Conservation (phyloP, 2,113 vertebrate genomes). For the Nycticryphes semicollaris region DNA sequence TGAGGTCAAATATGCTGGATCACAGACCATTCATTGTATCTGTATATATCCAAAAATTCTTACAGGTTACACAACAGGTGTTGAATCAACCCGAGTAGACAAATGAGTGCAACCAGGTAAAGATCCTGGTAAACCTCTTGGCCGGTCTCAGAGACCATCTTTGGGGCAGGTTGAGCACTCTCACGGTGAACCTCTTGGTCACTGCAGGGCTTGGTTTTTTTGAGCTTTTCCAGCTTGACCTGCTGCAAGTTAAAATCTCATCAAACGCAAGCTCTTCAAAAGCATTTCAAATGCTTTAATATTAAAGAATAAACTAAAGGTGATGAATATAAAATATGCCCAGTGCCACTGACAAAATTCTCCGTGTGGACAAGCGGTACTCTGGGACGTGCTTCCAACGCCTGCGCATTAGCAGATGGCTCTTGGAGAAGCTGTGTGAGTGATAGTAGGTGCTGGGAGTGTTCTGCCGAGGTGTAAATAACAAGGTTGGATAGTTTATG, state of each 20-base stretch:
- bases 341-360: background rate
- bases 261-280: background rate
- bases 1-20: background rate
- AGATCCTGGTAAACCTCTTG: background rate
- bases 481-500: constrained; percentile 36
- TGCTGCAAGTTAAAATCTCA: background rate
- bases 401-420: accelerated
- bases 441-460: background rate
- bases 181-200: background rate
- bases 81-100: background rate
- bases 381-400: background rate
- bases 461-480: constrained; percentile 55
- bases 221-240: background rate
- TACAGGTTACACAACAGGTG: background rate
- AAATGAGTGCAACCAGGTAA: background rate
- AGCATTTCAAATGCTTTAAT: background rate
- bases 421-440: background rate
- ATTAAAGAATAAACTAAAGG: background rate
- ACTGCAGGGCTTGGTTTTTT: background rate
- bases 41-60: background rate
- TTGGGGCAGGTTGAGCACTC: background rate
- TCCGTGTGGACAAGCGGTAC: accelerated
- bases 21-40: background rate
- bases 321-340: background rate
- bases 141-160: background rate